phyloP scores from a whole-genome alignment of 2,113 vertebrate species.

The Nibea albiflora region DNA sequence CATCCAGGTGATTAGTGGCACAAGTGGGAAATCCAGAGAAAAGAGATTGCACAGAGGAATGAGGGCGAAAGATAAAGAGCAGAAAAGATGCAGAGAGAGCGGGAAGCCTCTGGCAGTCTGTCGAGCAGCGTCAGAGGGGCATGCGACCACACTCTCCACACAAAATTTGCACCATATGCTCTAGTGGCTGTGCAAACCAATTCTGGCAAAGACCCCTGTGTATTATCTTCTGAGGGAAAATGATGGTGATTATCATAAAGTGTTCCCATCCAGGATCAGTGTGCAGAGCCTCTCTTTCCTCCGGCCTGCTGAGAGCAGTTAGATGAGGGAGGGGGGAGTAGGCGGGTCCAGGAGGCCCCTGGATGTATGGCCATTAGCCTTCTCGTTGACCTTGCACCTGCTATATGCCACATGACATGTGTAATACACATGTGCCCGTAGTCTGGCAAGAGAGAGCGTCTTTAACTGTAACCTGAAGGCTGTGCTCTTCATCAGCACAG shows the following conservation, averaged over 20 bases:
- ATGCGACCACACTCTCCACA: constrained; percentile 62
- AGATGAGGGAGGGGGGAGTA: constrained; percentile 11
- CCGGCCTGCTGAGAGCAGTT: constrained; percentile 67
- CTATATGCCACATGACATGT: constrained; percentile 54
- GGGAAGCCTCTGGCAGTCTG: constrained; percentile 43
- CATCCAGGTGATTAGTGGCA: constrained; percentile 49
- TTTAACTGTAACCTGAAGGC: constrained; percentile 25
- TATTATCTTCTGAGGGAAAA: constrained; percentile 80
- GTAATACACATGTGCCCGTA: constrained; percentile 55
- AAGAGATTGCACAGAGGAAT: neutral
- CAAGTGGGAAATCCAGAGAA: constrained; percentile 15
- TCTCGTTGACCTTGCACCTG: constrained; percentile 76
- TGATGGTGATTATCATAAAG: constrained; percentile 83
- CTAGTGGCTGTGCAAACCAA: constrained; percentile 67
- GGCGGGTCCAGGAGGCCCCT: constrained; percentile 42
- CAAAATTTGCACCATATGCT: constrained; percentile 77
- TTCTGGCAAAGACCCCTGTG: constrained; percentile 69
- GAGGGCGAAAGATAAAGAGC: constrained; percentile 24
- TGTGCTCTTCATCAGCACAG: neutral
- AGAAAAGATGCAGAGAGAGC: constrained; percentile 15
- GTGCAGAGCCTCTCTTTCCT: constrained; percentile 32
- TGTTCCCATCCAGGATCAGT: constrained; percentile 81
- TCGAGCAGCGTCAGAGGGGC: constrained; percentile 54
- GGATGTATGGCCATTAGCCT: constrained; percentile 68
- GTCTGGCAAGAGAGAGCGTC: neutral